A percentile compares a stretch with the other conserved stretches of the same genome.
These are phyloP conservation scores for Nemotelus nigrinus DNA, from an alignment of 2,888 invertebrate species.

Conservation along the genomic window DNA sequence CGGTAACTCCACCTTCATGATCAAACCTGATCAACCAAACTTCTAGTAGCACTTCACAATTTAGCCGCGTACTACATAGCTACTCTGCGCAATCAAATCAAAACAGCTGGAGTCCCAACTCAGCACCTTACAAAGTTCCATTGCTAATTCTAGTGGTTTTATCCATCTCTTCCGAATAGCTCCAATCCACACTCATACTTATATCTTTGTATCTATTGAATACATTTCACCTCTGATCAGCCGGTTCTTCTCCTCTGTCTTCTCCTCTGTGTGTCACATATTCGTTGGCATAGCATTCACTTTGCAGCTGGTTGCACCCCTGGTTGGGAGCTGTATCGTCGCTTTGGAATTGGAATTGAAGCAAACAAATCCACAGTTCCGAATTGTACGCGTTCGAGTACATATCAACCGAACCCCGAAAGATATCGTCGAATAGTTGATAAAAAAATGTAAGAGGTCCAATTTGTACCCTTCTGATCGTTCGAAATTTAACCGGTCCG, in stretches of 20 bases:
- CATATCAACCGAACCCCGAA: conserved; percentile 34
- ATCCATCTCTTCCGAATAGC: not conserved
- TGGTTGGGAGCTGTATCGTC: too few species aligned
- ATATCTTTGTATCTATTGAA: not conserved
- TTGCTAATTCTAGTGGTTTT: not conserved
- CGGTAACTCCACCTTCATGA: not conserved
- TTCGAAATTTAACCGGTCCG: not conserved
- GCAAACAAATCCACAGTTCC: conserved; percentile 39
- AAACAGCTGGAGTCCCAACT: conserved; percentile 34
- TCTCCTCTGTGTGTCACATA: not conserved
- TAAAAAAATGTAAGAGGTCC: conserved; percentile 15
- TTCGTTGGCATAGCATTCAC: conserved; percentile 33
- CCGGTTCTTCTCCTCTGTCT: not conserved
- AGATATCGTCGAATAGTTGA: conserved; percentile 11
- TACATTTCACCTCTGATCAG: conserved; percentile 7
- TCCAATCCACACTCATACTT: not conserved
- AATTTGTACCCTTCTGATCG: not conserved
- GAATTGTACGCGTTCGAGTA: conserved; percentile 44
- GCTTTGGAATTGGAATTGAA: conserved; percentile 37
- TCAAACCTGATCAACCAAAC: not conserved
- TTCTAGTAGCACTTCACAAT: not conserved
- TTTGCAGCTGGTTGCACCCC: conserved; percentile 2
- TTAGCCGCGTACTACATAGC: not conserved
- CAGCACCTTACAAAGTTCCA: conserved; percentile 22
- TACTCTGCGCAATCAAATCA: conserved; percentile 28